Percentiles rank a stretch among this genome's conserved stretches.
These are phyloP conservation scores for Hozukius guyotensis DNA, from an alignment of 2,797 vertebrate species.

Conservation along the genomic window DNA sequence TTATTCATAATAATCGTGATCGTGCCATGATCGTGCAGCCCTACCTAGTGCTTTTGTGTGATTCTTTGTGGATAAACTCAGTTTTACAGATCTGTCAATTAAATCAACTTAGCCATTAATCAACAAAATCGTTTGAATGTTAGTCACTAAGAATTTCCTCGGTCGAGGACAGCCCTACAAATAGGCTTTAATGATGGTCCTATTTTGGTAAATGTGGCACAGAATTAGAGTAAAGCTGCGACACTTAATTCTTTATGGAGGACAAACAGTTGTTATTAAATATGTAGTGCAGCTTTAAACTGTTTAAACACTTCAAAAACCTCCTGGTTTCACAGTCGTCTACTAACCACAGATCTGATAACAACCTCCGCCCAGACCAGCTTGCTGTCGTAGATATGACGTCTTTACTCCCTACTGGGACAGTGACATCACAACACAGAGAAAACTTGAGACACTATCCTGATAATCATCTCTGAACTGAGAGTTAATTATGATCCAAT, in stretches of 20 bases:
- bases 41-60: too few relatives aligned
- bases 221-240: neutral
- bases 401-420: conserved; percentile 17
- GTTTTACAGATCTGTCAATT: too few relatives aligned
- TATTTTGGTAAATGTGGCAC: neutral
- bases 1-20: too few relatives aligned
- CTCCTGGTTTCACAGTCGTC: neutral
- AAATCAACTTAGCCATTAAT: too few relatives aligned
- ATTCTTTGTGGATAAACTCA: too few relatives aligned
- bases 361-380: conserved; percentile 69
- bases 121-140: too few relatives aligned
- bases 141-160: too few relatives aligned
- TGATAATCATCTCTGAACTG: conserved; percentile 1
- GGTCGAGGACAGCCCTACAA: too few relatives aligned
- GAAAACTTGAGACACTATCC: conserved; percentile 2
- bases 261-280: neutral
- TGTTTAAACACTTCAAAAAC: neutral
- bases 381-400: conserved; percentile 73
- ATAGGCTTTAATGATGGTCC: neutral
- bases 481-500: neutral
- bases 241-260: neutral
- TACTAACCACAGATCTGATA: conserved; percentile 58
- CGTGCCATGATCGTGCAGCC: too few relatives aligned
- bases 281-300: neutral
- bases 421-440: conserved; percentile 40